Percentiles rank a stretch among this genome's conserved stretches.
Conservation (phyloP, 2,888 invertebrate species). For the Apeira syringaria region DNA sequence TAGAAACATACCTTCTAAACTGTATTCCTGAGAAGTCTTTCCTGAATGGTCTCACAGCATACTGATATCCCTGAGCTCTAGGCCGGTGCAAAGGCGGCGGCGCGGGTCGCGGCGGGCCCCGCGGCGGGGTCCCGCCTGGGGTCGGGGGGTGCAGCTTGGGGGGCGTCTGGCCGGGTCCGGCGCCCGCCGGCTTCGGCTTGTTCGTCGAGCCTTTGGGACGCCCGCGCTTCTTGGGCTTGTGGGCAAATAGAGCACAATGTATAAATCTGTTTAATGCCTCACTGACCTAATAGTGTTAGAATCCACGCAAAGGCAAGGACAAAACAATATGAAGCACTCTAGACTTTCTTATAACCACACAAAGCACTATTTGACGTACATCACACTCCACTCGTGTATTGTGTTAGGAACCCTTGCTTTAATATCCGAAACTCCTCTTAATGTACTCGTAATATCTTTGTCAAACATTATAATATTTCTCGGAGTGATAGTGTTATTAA, state of each 20-base stretch:
- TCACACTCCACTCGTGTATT: too few species aligned
- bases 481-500: too few species aligned
- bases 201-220: slow-evolving; percentile 80
- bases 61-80: slow-evolving; percentile 63
- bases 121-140: slow-evolving; percentile 32
- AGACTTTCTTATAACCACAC: too few species aligned
- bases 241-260: slow-evolving; percentile 14
- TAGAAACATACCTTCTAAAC: slow-evolving; percentile 71
- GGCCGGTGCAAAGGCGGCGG: slow-evolving; percentile 52
- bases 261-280: background rate
- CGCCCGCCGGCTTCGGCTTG: slow-evolving; percentile 63
- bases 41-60: slow-evolving; percentile 70
- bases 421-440: too few species aligned
- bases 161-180: slow-evolving; percentile 31
- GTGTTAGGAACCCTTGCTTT: too few species aligned
- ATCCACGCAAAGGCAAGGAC: too few species aligned
- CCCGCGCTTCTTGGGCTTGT: slow-evolving; percentile 76
- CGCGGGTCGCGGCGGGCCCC: slow-evolving; percentile 30
- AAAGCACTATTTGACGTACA: too few species aligned
- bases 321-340: too few species aligned
- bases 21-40: slow-evolving; percentile 81
- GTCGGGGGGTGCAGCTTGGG: slow-evolving; percentile 25
- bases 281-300: too few species aligned
- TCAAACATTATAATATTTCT: too few species aligned
- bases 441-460: too few species aligned